phyloP scores from a whole-genome alignment of 2,113 vertebrate species.

The Arenaria interpres region DNA sequence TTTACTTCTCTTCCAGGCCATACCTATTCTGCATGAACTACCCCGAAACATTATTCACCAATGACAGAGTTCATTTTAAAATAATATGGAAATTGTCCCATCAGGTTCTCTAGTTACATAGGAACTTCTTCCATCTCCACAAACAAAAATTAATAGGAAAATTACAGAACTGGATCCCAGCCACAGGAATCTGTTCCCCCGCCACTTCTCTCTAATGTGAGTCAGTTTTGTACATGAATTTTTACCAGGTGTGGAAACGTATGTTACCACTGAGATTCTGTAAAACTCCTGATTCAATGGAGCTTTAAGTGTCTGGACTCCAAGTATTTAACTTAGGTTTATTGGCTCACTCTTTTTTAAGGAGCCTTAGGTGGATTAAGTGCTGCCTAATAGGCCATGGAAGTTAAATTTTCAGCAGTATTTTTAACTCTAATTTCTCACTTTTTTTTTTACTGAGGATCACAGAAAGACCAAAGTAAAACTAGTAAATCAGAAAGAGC shows the following conservation, averaged over 20 bases:
- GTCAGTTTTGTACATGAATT: background rate
- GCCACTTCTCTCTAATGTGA: background rate
- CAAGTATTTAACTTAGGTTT: constrained; percentile 19
- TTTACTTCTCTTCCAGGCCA: background rate
- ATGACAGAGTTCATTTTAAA: background rate
- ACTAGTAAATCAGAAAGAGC: background rate
- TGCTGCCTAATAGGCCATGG: background rate
- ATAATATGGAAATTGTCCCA: background rate
- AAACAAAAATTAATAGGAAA: constrained; percentile 9
- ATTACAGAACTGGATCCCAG: background rate
- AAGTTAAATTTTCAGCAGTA: background rate
- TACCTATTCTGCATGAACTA: background rate
- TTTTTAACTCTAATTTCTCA: background rate
- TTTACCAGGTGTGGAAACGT: constrained; percentile 15
- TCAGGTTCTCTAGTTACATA: background rate
- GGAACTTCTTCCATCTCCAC: background rate
- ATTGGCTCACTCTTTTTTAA: constrained; percentile 22
- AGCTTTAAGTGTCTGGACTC: background rate
- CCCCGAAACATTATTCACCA: background rate
- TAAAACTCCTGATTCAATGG: constrained; percentile 6
- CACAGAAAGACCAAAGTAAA: background rate
- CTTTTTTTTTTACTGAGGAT: background rate
- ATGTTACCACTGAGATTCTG: constrained; percentile 14
- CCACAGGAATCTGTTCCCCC: background rate
- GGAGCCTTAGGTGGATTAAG: background rate